These are phyloP conservation scores for Clivina fossor DNA, from an alignment of 2,888 invertebrate species.

Conservation along the genomic window DNA sequence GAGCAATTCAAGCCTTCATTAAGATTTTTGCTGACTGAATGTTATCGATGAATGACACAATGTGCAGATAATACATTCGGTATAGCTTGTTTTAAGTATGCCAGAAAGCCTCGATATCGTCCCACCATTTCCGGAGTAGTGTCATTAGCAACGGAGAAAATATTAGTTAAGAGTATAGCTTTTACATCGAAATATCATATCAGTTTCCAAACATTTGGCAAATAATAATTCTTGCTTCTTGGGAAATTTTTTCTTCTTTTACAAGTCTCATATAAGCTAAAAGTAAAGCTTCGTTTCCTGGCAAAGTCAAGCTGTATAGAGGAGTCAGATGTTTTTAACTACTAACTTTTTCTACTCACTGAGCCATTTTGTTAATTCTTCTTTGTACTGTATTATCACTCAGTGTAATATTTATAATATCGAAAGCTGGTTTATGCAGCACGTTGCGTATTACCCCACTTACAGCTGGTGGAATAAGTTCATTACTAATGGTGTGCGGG, in stretches of 20 bases:
- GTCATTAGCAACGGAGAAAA: slow-evolving; percentile 4
- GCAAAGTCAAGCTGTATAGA: slow-evolving; percentile 28
- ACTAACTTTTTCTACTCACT: too few species aligned
- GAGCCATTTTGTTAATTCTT: too few species aligned
- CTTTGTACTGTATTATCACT: too few species aligned
- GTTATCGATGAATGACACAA: slow-evolving; percentile 40
- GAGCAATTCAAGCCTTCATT: slow-evolving; percentile 38
- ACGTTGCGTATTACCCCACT: too few species aligned
- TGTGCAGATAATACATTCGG: slow-evolving; percentile 28
- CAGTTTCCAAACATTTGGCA: too few species aligned
- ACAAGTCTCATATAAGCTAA: too few species aligned
- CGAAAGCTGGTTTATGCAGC: too few species aligned
- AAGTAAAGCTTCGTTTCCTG: too few species aligned
- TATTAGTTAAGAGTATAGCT: neutral
- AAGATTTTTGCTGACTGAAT: slow-evolving; percentile 39
- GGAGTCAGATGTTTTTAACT: slow-evolving; percentile 24
- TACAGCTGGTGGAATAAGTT: slow-evolving; percentile 26
- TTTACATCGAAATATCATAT: too few species aligned
- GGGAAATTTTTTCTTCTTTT: too few species aligned
- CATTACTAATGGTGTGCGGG: slow-evolving; percentile 24
- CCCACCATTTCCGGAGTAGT: slow-evolving; percentile 8
- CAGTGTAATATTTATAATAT: too few species aligned
- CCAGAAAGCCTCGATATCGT: slow-evolving; percentile 6
- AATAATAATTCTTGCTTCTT: too few species aligned
- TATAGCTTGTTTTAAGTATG: slow-evolving; percentile 6